Percentiles rank a stretch among this genome's conserved stretches.
Conservation (phyloP, 2,797 vertebrate genomes). For the Helarctos malayanus region DNA sequence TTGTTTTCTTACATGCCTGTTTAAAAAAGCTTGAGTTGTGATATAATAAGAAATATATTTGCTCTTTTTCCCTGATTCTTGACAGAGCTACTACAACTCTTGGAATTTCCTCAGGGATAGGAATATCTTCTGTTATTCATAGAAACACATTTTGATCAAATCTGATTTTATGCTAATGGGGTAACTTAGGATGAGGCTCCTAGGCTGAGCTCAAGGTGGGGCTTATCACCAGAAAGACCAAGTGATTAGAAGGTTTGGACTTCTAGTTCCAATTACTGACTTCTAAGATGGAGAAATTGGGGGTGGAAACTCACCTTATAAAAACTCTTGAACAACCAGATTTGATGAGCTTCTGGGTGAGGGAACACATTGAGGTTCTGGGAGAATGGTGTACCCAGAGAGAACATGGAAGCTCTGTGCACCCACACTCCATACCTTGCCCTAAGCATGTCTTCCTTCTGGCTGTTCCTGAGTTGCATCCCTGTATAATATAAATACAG, state of each 20-base stretch:
- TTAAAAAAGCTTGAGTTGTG: neutral
- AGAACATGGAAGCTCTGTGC: no score
- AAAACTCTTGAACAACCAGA: neutral
- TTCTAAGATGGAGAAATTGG: neutral
- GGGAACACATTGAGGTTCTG: neutral
- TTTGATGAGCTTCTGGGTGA: neutral
- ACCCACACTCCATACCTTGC: no score
- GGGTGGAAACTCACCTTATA: neutral
- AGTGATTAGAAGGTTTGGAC: neutral
- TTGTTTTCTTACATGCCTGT: neutral
- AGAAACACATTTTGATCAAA: neutral
- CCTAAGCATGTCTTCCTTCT: neutral
- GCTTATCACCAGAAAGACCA: neutral
- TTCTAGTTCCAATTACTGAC: neutral
- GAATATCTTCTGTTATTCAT: neutral
- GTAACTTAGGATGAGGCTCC: neutral
- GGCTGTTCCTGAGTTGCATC: neutral
- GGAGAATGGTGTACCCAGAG: neutral
- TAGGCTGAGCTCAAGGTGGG: neutral
- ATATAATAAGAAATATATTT: neutral
- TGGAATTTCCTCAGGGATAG: neutral
- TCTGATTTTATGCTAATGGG: neutral
- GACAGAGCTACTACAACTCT: neutral
- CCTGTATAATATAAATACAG: neutral
- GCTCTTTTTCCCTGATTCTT: neutral